Evolutionary conservation across 2,797 vertebrate genomes (phyloP).

Genomic region (Onychomys leucogaster): DNA sequence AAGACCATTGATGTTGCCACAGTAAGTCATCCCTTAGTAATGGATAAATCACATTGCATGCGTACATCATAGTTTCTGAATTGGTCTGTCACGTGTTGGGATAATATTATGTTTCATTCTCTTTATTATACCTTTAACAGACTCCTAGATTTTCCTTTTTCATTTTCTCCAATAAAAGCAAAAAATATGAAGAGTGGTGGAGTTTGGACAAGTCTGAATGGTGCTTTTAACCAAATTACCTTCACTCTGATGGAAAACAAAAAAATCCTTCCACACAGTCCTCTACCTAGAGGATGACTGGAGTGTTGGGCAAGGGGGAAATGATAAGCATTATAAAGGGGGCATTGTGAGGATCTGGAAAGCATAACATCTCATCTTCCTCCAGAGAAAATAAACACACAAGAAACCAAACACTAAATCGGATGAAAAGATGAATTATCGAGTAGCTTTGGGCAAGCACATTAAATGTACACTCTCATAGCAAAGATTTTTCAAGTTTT

Average conservation of each 20-base stretch:
- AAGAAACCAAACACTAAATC: background rate
- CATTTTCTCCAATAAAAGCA: background rate
- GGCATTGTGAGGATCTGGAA: background rate
- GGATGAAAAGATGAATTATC: background rate
- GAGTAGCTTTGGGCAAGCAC: background rate
- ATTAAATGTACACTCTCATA: background rate
- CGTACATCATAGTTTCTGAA: background rate
- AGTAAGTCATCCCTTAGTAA: background rate
- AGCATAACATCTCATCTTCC: no score
- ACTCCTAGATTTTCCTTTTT: background rate
- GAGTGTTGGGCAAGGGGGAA: background rate
- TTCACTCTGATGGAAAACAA: background rate
- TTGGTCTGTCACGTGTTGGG: background rate
- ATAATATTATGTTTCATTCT: background rate
- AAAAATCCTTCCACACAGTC: background rate
- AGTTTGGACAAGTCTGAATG: background rate
- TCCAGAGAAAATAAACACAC: background rate
- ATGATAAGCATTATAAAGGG: background rate
- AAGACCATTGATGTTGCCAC: background rate
- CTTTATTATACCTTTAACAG: background rate
- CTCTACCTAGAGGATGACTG: background rate
- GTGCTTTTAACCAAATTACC: background rate
- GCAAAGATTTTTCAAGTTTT: background rate
- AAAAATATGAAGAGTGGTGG: background rate
- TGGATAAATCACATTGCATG: background rate